Percentiles rank a stretch among this genome's conserved stretches.
Conservation (phyloP, 1,140 invertebrate genomes). For the Danaus melanippus region DNA sequence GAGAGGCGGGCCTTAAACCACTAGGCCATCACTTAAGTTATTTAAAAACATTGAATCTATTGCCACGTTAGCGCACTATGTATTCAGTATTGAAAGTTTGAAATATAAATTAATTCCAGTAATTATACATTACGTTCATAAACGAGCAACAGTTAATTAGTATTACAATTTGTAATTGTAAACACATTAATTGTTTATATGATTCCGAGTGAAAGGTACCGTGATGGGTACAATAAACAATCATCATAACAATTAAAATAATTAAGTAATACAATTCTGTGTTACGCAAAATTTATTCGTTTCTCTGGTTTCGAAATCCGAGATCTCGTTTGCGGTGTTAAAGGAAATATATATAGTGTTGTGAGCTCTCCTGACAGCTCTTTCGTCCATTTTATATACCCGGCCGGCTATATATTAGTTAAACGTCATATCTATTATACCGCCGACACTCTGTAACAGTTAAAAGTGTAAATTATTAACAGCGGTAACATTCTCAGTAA, state of each 20-base stretch:
- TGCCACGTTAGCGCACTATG: background rate
- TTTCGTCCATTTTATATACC: conserved; percentile 15
- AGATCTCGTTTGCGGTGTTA: background rate
- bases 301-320: too few species aligned
- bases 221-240: conserved; percentile 8
- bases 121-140: conserved; percentile 2
- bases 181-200: conserved; percentile 12
- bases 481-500: too few species aligned
- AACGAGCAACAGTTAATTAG: conserved; percentile 1
- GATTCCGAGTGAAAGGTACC: conserved; percentile 17
- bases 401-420: conserved; percentile 19
- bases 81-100: background rate
- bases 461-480: too few species aligned
- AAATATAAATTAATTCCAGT: background rate
- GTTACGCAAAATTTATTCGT: too few species aligned
- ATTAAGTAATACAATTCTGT: conserved; percentile 4
- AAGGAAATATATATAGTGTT: conserved; percentile 13
- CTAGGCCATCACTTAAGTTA: too few species aligned
- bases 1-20: too few species aligned
- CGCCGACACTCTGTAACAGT: conserved; percentile 1
- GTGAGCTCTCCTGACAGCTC: conserved; percentile 11
- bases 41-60: too few species aligned
- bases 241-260: conserved; percentile 9
- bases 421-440: conserved; percentile 24
- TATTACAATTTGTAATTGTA: conserved; percentile 13